Evolutionary conservation across 2,888 invertebrate species (phyloP), one percentile per base, ranked within the genome.

Genomic region (Laothoe populi): DNA sequence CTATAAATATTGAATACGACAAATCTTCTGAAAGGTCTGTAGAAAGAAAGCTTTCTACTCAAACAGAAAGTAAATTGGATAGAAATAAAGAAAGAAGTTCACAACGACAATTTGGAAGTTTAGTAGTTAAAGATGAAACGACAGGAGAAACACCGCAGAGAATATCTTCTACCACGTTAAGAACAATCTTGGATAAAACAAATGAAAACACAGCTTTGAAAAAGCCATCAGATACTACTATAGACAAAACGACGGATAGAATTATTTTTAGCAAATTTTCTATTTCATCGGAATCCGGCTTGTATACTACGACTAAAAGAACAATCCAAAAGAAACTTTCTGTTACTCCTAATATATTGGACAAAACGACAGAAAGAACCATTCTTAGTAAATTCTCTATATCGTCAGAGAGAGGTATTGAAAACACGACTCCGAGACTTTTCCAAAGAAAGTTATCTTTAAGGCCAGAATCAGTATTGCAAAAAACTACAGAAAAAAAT

Each of bases 211-310:
- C 2, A 35, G 4, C 19, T 7, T 4, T 4, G 19, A 53, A 19
- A 35, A 53, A 35, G 11, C 53, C 13, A 11, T 19, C n/a, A 11
- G 31, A 53, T 16, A 0, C 74, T 73, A 66, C 70, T 13, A 64
- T 67, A 66, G 69, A 71, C 66, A 73, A 70, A 61, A 68, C 35
- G 1, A 19, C 35, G 16, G 53, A 53, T 7, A 16, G 53, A 19
- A 35, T 31, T 1, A 53, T 53, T 53, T 35, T 11, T 31, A 53
- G 19, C 35, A 53, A 53, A 53, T 53, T 53, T 35, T 53, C 53
- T 53, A 53, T 53, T 53, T 53, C 53, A 5, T 53, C 53, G 19
- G 53, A 53, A 53, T 53, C 53, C 4, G 53, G 35, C 31, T 16
- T 53, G 4, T 53, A 53, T 19, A 53, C n/a, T 16, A 53, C 53